A percentile compares a stretch with the other conserved stretches of the same genome.
These are phyloP conservation scores for Drosophila kanekoi DNA, from an alignment of 2,888 invertebrate genomes.

Conservation along the genomic window DNA sequence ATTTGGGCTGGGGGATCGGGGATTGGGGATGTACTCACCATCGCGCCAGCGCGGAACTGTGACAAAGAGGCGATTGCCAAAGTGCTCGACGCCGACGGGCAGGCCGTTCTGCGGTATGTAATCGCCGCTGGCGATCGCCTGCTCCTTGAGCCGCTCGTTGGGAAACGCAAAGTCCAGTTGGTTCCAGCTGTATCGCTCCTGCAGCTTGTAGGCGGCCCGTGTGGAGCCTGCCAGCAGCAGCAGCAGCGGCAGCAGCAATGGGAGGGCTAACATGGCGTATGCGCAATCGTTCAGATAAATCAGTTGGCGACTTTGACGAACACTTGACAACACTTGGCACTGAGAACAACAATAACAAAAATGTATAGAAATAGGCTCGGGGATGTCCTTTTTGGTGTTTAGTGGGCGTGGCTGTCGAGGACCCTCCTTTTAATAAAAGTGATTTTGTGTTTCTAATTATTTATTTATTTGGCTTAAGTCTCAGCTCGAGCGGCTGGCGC, in stretches of 20 bases:
- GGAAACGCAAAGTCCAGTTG: constrained; percentile 91
- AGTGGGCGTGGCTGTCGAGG: background rate
- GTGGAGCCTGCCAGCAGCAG: constrained; percentile 27
- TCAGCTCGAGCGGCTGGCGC: constrained; percentile 63
- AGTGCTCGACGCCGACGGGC: constrained; percentile 93
- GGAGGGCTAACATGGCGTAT: constrained; percentile 29
- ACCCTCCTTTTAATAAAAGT: background rate
- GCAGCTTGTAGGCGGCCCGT: constrained; percentile 86
- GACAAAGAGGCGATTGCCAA: constrained; percentile 92
- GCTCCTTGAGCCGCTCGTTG: constrained; percentile 87
- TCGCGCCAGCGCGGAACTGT: constrained; percentile 92
- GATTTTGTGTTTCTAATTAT: too few relatives aligned
- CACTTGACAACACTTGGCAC: constrained; percentile 10
- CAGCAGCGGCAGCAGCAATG: constrained; percentile 26
- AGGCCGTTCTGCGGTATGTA: constrained; percentile 91
- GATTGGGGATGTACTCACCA: constrained; percentile 86
- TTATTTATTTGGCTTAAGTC: constrained; percentile 4
- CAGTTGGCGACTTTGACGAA: background rate
- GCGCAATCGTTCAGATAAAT: constrained; percentile 5
- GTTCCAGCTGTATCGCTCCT: constrained; percentile 91
- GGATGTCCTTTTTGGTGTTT: constrained; percentile 19
- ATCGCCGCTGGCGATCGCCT: constrained; percentile 88
- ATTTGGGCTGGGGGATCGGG: too few relatives aligned
- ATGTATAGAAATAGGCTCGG: background rate
- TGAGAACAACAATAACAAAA: constrained; percentile 23